phyloP scores from a whole-genome alignment of 2,797 vertebrate species.

The Clarias pachynema region DNA sequence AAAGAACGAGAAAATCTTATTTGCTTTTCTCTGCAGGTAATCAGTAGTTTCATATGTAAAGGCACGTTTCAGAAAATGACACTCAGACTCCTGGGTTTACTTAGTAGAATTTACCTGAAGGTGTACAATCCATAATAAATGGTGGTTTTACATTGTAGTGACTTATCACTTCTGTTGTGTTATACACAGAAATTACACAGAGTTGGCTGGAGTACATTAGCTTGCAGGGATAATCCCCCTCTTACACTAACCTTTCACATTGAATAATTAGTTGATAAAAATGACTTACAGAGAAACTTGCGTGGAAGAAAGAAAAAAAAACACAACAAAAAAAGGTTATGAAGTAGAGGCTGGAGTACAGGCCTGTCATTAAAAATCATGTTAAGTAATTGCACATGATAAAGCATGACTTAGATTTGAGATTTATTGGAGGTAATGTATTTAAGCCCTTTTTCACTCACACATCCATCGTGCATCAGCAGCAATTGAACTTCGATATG shows the following conservation, averaged over 20 bases:
- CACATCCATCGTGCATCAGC: neutral
- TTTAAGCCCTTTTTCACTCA: neutral
- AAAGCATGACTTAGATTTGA: neutral
- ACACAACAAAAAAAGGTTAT: neutral
- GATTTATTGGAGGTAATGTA: neutral
- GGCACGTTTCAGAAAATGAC: constrained; percentile 19
- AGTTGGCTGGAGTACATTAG: neutral
- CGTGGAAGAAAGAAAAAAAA: neutral
- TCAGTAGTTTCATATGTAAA: constrained; percentile 16
- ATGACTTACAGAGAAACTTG: neutral
- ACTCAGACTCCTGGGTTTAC: neutral
- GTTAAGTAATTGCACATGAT: neutral
- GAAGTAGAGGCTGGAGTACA: neutral
- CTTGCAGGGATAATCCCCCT: neutral
- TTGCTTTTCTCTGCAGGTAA: constrained; percentile 10
- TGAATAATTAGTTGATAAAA: neutral
- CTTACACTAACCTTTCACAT: neutral
- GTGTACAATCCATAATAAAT: constrained; percentile 8
- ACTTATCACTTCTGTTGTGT: neutral
- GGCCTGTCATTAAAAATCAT: neutral
- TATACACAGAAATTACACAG: neutral
- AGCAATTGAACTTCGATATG: neutral
- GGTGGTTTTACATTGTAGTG: neutral
- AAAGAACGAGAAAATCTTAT: constrained; percentile 30
- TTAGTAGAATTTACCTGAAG: neutral